Evolutionary conservation across 2,113 vertebrate genomes (phyloP).

Genomic region (human): GRCh38 chr3:62570501-62571000

Average conservation of each 20-base stretch:
- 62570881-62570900: conserved; percentile 99
- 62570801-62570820: background rate
- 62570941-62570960: conserved; percentile 69
- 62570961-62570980: conserved; percentile 44
- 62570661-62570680: background rate
- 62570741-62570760: background rate
- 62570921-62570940: conserved; percentile 98
- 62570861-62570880: conserved; percentile 95
- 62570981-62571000: background rate
- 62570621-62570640: background rate
- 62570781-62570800: background rate
- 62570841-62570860: conserved; percentile 65
- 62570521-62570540: background rate
- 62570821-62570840: background rate
- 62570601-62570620: background rate
- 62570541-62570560: too few relatives aligned
- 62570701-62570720: background rate
- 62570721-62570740: background rate
- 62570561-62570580: background rate
- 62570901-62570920: conserved; percentile 99
- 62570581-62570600: background rate
- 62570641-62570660: background rate
- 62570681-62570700: background rate
- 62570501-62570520: background rate
- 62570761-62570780: background rate